phyloP scores from a whole-genome alignment of 2,888 invertebrate genomes.

The Apamea epomidion region DNA sequence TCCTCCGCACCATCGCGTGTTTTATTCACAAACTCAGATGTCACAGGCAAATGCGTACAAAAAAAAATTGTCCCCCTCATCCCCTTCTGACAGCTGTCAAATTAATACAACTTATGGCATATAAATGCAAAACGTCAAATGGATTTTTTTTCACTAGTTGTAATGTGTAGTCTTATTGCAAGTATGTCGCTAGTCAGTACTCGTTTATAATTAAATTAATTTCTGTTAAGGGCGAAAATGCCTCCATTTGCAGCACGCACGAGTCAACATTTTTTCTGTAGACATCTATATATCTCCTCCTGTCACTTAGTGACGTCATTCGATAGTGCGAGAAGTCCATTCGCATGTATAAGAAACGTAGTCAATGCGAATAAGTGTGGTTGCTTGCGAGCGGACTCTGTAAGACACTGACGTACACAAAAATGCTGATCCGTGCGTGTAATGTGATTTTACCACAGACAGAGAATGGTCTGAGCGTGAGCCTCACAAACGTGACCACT shows the following conservation, averaged over 20 bases:
- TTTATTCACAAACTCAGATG: slow-evolving; percentile 21
- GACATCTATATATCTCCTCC: background rate
- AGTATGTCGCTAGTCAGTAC: background rate
- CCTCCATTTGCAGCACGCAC: background rate
- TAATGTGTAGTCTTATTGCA: background rate
- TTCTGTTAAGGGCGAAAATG: background rate
- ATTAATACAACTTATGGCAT: background rate
- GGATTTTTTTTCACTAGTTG: background rate
- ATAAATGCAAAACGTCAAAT: slow-evolving; percentile 4
- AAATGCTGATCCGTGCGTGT: background rate
- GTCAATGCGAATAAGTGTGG: background rate
- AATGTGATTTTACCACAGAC: background rate
- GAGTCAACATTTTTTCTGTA: background rate
- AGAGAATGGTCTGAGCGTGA: background rate
- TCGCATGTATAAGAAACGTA: background rate
- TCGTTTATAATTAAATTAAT: background rate
- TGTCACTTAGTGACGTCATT: background rate
- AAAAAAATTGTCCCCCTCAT: background rate
- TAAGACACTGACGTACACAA: background rate
- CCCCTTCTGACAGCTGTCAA: slow-evolving; percentile 17
- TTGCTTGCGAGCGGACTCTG: background rate
- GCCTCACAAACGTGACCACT: background rate
- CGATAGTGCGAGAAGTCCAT: background rate
- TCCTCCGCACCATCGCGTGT: slow-evolving; percentile 17
- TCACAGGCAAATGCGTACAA: slow-evolving; percentile 25